Percentiles rank a stretch among this genome's conserved stretches.
phyloP scores from a whole-genome alignment of 2,797 vertebrate genomes.

The Coreius guichenoti region DNA sequence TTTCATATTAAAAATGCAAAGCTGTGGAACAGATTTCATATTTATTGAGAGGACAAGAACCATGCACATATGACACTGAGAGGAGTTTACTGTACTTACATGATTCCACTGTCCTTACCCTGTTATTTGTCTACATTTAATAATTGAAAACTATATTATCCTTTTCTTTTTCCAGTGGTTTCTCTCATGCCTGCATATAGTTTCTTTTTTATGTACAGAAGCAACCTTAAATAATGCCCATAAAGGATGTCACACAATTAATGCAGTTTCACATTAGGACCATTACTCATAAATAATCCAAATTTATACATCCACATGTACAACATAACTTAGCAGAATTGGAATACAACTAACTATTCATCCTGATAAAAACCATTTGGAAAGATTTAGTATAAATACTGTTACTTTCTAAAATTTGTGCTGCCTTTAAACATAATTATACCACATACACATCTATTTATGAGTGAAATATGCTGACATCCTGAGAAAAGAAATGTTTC shows the following conservation, averaged over 20 bases:
- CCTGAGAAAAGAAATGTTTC: conserved; percentile 56
- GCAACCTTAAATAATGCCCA: conserved; percentile 50
- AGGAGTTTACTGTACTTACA: conserved; percentile 37
- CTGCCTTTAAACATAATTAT: conserved; percentile 49
- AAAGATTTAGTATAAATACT: conserved; percentile 45
- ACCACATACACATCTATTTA: background rate
- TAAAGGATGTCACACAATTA: conserved; percentile 28
- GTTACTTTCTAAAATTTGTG: conserved; percentile 50
- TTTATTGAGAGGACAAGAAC: conserved; percentile 60
- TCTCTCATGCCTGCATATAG: conserved; percentile 23
- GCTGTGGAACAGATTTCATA: conserved; percentile 33
- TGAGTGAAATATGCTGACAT: conserved; percentile 22
- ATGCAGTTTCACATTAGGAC: conserved; percentile 18
- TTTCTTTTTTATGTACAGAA: conserved; percentile 49
- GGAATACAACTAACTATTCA: conserved; percentile 1
- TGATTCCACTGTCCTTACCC: conserved; percentile 7
- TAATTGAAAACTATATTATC: conserved; percentile 22
- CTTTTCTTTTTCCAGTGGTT: background rate
- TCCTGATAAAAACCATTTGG: conserved; percentile 22
- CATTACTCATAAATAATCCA: conserved; percentile 4
- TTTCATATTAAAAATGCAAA: conserved; percentile 17
- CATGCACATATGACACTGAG: conserved; percentile 59
- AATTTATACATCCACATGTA: conserved; percentile 25
- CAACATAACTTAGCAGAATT: conserved; percentile 18
- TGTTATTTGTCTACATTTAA: conserved; percentile 25